Base-by-base conservation (phyloP, 1,140 invertebrate genomes). In the Battus philenor region DNA sequence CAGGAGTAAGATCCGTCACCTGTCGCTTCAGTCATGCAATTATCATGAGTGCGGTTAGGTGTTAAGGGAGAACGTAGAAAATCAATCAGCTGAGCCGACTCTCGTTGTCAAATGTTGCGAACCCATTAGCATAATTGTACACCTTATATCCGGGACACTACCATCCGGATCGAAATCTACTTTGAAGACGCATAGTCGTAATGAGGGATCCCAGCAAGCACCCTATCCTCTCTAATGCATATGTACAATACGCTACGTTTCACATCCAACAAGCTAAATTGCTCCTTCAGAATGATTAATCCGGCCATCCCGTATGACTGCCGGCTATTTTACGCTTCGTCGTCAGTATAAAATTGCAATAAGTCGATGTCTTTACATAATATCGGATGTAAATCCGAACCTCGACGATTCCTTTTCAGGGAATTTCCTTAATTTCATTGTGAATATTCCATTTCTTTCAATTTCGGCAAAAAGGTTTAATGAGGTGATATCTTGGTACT, bases 51-150 rank as follows among this genome's bases (percentile, higher is more conserved):
- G 9, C 10, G 32, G 17, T 34, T 22, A 34, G 16, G 32, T 17
- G 32, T 34, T 34, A 34, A 34, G n/a, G 9, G 16, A 22, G 33
- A 17, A 10, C 33, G 15, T 11, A 55, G 49, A 57, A 60, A 62
- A 62, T 63, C 54, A 63, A 69, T 63, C 64, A 68, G 54, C 31
- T 54, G 52, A 55, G 53, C 47, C 36, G 31, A 52, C 29, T 47
- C 20, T 46, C 58, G 54, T 62, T 61, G 63, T 61, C 36, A 50
- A 61, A 58, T 61, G 54, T 44, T 62, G 55, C 54, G 57, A 57
- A 68, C 49, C 74, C 73, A 80, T 82, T 82, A 80, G 52, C 72
- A 80, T 82, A 80, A 82, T 82, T 78, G 69, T 80, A 59, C 65
- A 55, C 61, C 66, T 68, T 71, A 66, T 70, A 68, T 74, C 61